Conservation (phyloP, 2,797 vertebrate genomes). For the Remorina albescens region DNA sequence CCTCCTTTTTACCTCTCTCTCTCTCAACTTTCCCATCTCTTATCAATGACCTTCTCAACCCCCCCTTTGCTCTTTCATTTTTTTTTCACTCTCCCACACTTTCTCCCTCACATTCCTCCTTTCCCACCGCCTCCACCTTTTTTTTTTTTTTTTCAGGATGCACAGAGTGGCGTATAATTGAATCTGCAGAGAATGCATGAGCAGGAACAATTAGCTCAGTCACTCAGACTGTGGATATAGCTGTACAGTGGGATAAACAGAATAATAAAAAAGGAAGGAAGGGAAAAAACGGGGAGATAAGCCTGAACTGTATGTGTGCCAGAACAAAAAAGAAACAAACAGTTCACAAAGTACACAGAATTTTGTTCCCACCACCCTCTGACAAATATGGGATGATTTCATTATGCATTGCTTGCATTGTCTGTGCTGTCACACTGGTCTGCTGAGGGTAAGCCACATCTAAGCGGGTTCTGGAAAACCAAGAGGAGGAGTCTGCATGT, state of each 20-base stretch:
- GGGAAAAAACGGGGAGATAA: constrained; percentile 52
- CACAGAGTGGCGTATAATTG: constrained; percentile 85
- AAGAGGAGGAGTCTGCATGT: not conserved
- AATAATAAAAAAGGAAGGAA: constrained; percentile 62
- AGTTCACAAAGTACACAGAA: constrained; percentile 45
- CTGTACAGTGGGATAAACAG: constrained; percentile 79
- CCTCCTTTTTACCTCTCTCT: constrained; percentile 18
- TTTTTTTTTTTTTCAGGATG: constrained; percentile 74
- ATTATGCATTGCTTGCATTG: constrained; percentile 9
- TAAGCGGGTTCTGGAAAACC: constrained; percentile 3
- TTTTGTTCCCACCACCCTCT: constrained; percentile 60
- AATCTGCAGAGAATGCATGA: constrained; percentile 82
- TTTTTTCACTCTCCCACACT: constrained; percentile 64
- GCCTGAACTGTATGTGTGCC: constrained; percentile 63
- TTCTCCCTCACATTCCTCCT: constrained; percentile 42
- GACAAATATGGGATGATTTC: constrained; percentile 32
- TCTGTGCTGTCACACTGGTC: constrained; percentile 10
- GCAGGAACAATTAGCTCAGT: constrained; percentile 85
- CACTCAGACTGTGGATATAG: constrained; percentile 79
- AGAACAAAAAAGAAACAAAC: constrained; percentile 65
- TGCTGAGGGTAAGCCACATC: constrained; percentile 6
- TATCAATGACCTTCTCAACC: constrained; percentile 59
- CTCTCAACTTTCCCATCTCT: constrained; percentile 40
- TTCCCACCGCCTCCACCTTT: constrained; percentile 42
- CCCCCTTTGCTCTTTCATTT: constrained; percentile 41